Evolutionary conservation across 53 echinoderm and acorn worm species (phyloP).

Genomic region (Stichopus horrens): DNA sequence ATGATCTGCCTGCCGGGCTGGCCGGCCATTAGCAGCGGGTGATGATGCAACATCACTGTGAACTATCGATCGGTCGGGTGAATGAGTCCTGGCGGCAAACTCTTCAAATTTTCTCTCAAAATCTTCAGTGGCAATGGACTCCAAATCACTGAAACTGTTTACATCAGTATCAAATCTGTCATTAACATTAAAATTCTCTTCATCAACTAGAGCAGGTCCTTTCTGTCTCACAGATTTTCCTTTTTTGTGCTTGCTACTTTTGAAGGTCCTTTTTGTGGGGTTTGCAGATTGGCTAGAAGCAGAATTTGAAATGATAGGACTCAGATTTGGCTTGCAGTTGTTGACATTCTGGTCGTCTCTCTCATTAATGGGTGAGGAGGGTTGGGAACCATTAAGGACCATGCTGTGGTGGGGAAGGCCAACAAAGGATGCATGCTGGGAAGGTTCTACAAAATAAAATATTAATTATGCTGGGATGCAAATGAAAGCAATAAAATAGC

Average conservation of each 20-base stretch:
- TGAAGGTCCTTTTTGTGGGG: slow-evolving; percentile 8
- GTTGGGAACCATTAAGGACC: too few species aligned
- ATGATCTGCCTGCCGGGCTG: neutral
- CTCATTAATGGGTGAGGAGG: neutral
- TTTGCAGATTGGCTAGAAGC: neutral
- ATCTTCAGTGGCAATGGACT: slow-evolving; percentile 90
- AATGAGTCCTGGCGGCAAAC: slow-evolving; percentile 26
- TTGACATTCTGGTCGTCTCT: neutral
- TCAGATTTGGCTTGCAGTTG: neutral
- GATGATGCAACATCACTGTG: neutral
- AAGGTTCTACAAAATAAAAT: slow-evolving; percentile 24
- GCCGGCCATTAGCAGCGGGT: neutral
- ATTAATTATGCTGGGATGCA: neutral
- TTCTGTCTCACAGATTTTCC: neutral
- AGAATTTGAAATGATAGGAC: neutral
- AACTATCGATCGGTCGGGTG: neutral
- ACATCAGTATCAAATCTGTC: neutral
- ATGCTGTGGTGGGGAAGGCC: slow-evolving; percentile 2
- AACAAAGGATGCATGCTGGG: slow-evolving; percentile 1
- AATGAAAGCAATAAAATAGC: slow-evolving; percentile 2
- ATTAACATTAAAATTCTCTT: too few species aligned
- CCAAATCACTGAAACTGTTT: slow-evolving; percentile 55
- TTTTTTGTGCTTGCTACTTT: neutral
- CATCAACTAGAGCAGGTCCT: neutral
- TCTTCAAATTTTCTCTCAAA: slow-evolving; percentile 74